A percentile compares a stretch with the other conserved stretches of the same genome.
Conservation (phyloP, 2,888 invertebrate genomes). For the Diaperis boleti region DNA sequence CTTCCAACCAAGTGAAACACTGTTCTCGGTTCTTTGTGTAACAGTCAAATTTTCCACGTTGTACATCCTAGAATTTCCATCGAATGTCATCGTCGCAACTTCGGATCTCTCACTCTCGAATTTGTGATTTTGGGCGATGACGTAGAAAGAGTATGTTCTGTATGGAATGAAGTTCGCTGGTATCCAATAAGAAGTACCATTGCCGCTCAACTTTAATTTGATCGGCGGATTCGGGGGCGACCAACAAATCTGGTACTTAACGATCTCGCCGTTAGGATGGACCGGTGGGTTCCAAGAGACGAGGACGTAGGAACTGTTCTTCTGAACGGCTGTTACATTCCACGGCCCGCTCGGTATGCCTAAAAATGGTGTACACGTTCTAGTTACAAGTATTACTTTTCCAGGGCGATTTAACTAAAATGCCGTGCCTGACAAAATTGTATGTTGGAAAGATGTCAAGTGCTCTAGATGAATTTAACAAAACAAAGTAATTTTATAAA, state of each 20-base stretch:
- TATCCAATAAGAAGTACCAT: slow-evolving; percentile 69
- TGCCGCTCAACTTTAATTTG: slow-evolving; percentile 62
- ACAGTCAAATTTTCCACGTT: slow-evolving; percentile 71
- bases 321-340: slow-evolving; percentile 74
- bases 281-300: slow-evolving; percentile 79
- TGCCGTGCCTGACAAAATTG: too few relatives aligned
- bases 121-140: slow-evolving; percentile 75
- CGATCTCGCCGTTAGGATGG: slow-evolving; percentile 73
- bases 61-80: slow-evolving; percentile 75
- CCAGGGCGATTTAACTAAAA: too few relatives aligned
- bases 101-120: slow-evolving; percentile 74
- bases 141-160: slow-evolving; percentile 79
- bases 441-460: too few relatives aligned
- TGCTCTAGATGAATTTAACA: too few relatives aligned
- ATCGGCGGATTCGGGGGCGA: slow-evolving; percentile 74
- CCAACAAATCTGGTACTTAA: slow-evolving; percentile 74
- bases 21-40: slow-evolving; percentile 66
- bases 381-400: too few relatives aligned
- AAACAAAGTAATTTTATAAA: too few relatives aligned
- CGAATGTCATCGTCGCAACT: slow-evolving; percentile 72
- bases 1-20: slow-evolving; percentile 74
- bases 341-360: slow-evolving; percentile 77
- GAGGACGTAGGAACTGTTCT: slow-evolving; percentile 74
- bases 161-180: slow-evolving; percentile 71
- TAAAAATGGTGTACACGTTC: too few relatives aligned